Conservation (phyloP, 2,797 vertebrate species). For the Sus cebifrons region DNA sequence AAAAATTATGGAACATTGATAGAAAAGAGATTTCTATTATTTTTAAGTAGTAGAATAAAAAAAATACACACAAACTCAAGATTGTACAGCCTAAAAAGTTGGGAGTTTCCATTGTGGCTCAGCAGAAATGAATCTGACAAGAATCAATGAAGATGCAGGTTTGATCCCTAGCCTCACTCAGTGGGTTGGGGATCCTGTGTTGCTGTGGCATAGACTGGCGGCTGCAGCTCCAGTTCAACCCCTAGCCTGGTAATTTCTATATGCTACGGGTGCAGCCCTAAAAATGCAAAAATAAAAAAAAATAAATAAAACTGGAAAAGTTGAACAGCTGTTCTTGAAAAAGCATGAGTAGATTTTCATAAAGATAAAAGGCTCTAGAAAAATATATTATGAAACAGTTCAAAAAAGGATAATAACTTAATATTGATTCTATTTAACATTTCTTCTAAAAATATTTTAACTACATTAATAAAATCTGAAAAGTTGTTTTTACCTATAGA, state of each 20-base stretch:
- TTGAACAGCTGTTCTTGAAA: not conserved
- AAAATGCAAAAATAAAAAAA: too few relatives aligned
- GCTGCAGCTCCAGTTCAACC: too few relatives aligned
- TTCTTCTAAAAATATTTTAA: not conserved
- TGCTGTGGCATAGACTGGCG: too few relatives aligned
- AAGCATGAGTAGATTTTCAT: not conserved
- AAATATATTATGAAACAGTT: not conserved
- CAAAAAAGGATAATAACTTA: not conserved
- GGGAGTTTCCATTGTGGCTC: too few relatives aligned
- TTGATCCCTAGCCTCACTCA: too few relatives aligned
- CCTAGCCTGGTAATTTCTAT: too few relatives aligned
- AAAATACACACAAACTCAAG: not conserved
- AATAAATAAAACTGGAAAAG: not conserved
- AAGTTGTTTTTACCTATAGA: not conserved
- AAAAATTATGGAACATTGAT: not conserved
- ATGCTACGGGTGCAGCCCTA: too few relatives aligned
- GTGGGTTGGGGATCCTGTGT: too few relatives aligned
- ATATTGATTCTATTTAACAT: not conserved
- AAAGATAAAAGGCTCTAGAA: not conserved
- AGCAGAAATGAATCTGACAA: too few relatives aligned
- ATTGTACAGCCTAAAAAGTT: not conserved
- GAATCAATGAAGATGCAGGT: too few relatives aligned
- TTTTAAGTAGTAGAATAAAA: slow-evolving; percentile 30
- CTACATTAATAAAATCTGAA: not conserved
- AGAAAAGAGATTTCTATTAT: not conserved